Evolutionary conservation across 1,140 invertebrate species (phyloP).

Genomic region (Spodoptera frugiperda): DNA sequence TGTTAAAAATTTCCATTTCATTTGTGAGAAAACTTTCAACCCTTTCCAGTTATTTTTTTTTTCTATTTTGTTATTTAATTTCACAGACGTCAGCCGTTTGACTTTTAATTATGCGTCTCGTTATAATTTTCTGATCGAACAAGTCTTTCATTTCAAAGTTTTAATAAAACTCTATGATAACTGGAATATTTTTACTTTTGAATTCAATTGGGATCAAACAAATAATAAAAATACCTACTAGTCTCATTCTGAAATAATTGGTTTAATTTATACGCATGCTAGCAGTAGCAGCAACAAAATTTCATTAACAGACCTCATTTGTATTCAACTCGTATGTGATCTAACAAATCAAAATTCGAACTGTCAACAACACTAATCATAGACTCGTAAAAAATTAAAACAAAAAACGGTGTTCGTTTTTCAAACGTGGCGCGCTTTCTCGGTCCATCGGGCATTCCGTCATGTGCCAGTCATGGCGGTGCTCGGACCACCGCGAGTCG

Average conservation of each 20-base stretch:
- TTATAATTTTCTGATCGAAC: slow-evolving; percentile 79
- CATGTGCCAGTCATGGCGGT: slow-evolving; percentile 77
- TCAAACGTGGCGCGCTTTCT: slow-evolving; percentile 82
- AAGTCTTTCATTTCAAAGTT: slow-evolving; percentile 54
- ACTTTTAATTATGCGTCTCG: slow-evolving; percentile 76
- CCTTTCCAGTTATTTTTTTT: slow-evolving; percentile 64
- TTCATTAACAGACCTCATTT: neutral
- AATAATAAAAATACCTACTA: neutral
- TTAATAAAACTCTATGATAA: slow-evolving; percentile 9
- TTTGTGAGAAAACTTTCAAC: slow-evolving; percentile 75
- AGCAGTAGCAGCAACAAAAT: too few relatives aligned
- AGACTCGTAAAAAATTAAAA: slow-evolving; percentile 65
- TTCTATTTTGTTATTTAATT: slow-evolving; percentile 48
- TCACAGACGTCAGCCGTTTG: slow-evolving; percentile 49
- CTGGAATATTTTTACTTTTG: neutral
- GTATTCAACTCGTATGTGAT: neutral
- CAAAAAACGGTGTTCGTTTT: slow-evolving; percentile 61
- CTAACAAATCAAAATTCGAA: slow-evolving; percentile 54
- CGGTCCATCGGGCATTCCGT: slow-evolving; percentile 83
- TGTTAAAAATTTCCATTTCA: slow-evolving; percentile 85
- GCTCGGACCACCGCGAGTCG: slow-evolving; percentile 76
- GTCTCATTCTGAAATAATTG: too few relatives aligned
- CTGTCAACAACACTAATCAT: slow-evolving; percentile 70
- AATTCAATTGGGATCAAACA: neutral
- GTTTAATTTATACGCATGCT: too few relatives aligned